Evolutionary conservation across 2,888 invertebrate species (phyloP).

Genomic region (Mechanitis messenoides): DNA sequence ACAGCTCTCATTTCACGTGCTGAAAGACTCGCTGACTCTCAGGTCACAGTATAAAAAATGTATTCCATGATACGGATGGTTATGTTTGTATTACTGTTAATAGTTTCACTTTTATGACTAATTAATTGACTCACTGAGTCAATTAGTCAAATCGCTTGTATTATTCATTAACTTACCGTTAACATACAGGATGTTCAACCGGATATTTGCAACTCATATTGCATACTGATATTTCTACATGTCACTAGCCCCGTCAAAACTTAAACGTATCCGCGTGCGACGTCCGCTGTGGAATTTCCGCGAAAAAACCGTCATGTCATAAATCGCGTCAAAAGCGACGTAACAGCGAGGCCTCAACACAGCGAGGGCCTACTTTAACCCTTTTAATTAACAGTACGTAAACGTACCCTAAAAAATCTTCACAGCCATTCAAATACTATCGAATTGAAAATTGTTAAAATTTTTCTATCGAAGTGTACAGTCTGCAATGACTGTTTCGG

Average conservation of each 20-base stretch:
- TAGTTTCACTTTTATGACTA: too few species aligned
- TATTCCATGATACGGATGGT: too few species aligned
- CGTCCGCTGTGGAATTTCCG: conserved; percentile 68
- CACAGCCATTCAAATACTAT: too few species aligned
- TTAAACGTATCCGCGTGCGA: conserved; percentile 43
- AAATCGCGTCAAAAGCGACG: conserved; percentile 50
- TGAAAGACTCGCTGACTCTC: conserved; percentile 18
- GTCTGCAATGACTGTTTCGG: too few species aligned
- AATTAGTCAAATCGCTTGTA: too few species aligned
- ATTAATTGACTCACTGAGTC: too few species aligned
- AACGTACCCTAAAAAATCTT: too few species aligned
- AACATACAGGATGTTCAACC: conserved; percentile 5
- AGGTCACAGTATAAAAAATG: conserved; percentile 7
- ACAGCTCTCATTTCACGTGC: conserved; percentile 4
- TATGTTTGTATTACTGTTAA: too few species aligned
- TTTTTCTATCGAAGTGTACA: too few species aligned
- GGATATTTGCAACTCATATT: not conserved
- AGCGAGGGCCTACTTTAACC: conserved; percentile 32
- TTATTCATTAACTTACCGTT: not conserved
- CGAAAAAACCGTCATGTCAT: conserved; percentile 70
- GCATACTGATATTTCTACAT: conserved; percentile 8
- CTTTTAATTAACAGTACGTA: conserved; percentile 30
- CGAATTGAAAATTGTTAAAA: too few species aligned
- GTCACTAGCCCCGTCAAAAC: conserved; percentile 13
- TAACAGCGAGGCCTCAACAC: conserved; percentile 54